Base-by-base conservation (phyloP, 2,888 invertebrate genomes). In the Drosophila anomelani region DNA sequence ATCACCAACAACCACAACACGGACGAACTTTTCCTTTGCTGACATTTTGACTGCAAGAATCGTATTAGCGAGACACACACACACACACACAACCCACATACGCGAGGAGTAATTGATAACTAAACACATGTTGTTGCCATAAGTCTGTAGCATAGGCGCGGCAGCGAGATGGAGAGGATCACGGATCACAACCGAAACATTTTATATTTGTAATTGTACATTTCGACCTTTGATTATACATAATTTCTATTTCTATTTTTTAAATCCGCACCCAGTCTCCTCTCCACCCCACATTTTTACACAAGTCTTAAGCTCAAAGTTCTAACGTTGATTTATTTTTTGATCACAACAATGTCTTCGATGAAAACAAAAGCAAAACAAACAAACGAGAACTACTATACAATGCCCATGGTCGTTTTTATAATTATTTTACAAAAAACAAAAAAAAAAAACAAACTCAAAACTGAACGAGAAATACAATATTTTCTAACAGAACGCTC, bases 271-370 rank as follows among this genome's bases (percentile, higher is more conserved):
- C 56, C 51, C 59, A 44, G n/a, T 7, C 23, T 29, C 26, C 32
- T 53, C 29, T 26, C n/a, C 47, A 43, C 34, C 17, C 17, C 46
- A 49, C 51, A 69, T 43, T 54, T 55, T 46, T 23, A 46, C 39
- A 68, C 56, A 75, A 63, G 69, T 84, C 87, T 74, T 77, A 79
- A 79, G 84, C 85, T 84, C 87, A 85, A 85, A 80, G 68, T 73
- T 76, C 68, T 46, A 75, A 41, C 69, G 63, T 56, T 74, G 74
- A 64, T 81, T 70, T 68, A 70, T 61, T 79, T 74, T 67, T 75
- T 63, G 51, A 83, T 83, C 80, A 86, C 73, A 80, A 68, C 68
- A 78, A 82, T 83, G 84, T 84, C 88, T 88, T 88, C 81, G 78
- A 84, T 44, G 67, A 76, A 62, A 68, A 62, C 62, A 66, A 64